Conservation (phyloP, 92 coral and sea anemone species). For the Micromussa lordhowensis region DNA sequence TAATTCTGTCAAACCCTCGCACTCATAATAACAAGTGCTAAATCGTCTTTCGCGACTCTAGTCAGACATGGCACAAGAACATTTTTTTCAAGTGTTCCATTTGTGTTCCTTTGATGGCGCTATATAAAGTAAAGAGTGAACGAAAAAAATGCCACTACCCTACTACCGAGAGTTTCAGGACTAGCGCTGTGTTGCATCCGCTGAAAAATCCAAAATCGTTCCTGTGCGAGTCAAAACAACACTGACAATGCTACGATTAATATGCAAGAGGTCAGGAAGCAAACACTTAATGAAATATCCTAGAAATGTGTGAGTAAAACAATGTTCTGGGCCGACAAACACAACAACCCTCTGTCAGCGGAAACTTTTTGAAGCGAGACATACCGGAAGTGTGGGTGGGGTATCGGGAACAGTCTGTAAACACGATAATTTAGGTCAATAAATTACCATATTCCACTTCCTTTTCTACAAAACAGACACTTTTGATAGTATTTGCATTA, state of each 20-base stretch:
- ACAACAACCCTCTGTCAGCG: constrained; percentile 31
- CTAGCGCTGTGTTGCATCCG: background rate
- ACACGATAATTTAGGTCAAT: background rate
- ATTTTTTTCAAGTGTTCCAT: background rate
- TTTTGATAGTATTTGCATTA: too few relatives aligned
- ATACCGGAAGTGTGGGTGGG: background rate
- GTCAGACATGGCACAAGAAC: background rate
- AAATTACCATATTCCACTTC: too few relatives aligned
- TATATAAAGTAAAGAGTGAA: background rate
- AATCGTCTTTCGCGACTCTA: background rate
- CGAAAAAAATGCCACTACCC: background rate
- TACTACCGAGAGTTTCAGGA: background rate
- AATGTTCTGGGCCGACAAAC: constrained; percentile 16
- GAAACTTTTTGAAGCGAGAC: background rate
- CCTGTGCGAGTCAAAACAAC: background rate
- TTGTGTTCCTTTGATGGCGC: background rate
- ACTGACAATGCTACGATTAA: constrained; percentile 1
- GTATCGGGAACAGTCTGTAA: background rate
- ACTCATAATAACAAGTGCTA: background rate
- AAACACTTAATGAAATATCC: background rate
- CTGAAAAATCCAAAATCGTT: background rate
- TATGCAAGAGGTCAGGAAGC: background rate
- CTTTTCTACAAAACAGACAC: too few relatives aligned
- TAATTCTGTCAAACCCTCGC: background rate
- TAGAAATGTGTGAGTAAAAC: background rate